phyloP scores from a whole-genome alignment of 2,113 vertebrate species.

The Callorhinus ursinus region DNA sequence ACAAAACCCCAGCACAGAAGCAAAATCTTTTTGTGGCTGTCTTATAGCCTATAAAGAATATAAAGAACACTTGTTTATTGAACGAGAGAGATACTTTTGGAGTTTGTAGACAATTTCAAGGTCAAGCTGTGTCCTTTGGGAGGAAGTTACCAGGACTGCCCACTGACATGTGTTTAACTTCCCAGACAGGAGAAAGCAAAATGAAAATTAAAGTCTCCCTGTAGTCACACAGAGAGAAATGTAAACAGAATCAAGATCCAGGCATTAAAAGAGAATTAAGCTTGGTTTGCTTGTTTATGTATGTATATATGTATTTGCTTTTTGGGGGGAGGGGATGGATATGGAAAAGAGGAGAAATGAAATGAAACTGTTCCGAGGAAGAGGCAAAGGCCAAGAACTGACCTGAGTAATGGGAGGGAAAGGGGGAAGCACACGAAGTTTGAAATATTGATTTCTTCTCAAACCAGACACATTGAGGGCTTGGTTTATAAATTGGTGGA shows the following conservation, averaged over 20 bases:
- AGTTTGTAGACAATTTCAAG: constrained; percentile 70
- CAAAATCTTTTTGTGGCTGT: constrained; percentile 58
- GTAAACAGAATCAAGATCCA: constrained; percentile 57
- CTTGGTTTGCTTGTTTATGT: neutral
- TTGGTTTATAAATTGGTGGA: neutral
- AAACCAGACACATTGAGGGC: neutral
- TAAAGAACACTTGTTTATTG: neutral
- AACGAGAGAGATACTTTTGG: neutral
- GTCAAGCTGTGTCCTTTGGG: constrained; percentile 76
- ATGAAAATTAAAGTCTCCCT: constrained; percentile 77
- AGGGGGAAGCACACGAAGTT: neutral
- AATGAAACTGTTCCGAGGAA: constrained; percentile 59
- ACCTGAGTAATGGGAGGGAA: neutral
- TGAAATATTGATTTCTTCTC: neutral
- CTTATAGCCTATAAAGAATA: constrained; percentile 24
- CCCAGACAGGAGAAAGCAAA: constrained; percentile 54
- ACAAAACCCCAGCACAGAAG: neutral
- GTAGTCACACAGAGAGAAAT: neutral
- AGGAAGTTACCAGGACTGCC: constrained; percentile 54
- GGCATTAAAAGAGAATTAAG: constrained; percentile 64
- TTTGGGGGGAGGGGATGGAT: rapidly evolving
- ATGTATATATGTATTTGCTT: neutral
- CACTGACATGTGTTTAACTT: constrained; percentile 31
- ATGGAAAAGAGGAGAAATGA: constrained; percentile 55
- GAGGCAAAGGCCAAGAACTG: constrained; percentile 13